These are phyloP conservation scores for Archaeoteleia sp. DNA, from an alignment of 2,888 invertebrate species.

Conservation along the genomic window DNA sequence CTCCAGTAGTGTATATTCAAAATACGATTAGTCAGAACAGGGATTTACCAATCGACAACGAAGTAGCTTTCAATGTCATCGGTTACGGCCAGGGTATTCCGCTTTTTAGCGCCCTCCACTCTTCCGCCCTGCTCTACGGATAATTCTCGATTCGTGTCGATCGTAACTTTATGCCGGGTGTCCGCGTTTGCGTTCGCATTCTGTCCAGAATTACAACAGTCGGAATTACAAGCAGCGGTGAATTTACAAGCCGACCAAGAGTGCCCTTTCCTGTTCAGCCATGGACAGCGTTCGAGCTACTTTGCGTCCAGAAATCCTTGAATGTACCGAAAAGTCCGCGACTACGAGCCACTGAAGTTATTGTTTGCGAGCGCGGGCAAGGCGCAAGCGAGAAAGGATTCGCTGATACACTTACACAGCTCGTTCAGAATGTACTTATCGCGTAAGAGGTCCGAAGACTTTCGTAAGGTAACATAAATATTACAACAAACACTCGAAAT, in stretches of 20 bases:
- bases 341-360: constrained; percentile 38
- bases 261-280: constrained; percentile 72
- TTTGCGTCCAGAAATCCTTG: constrained; percentile 59
- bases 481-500: too few relatives aligned
- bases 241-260: constrained; percentile 72
- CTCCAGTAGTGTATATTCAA: constrained; percentile 32
- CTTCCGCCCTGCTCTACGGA: constrained; percentile 56
- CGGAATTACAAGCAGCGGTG: constrained; percentile 69
- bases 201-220: constrained; percentile 69
- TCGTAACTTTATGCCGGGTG: constrained; percentile 67
- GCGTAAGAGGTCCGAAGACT: background rate
- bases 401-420: constrained; percentile 12
- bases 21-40: constrained; percentile 36
- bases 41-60: constrained; percentile 61
- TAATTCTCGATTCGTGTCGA: constrained; percentile 73
- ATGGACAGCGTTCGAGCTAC: constrained; percentile 53
- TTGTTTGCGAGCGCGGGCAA: constrained; percentile 26
- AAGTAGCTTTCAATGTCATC: constrained; percentile 73
- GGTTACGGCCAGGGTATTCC: constrained; percentile 62
- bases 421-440: constrained; percentile 10
- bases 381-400: constrained; percentile 7
- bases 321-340: constrained; percentile 60
- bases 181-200: constrained; percentile 60
- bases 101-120: constrained; percentile 56
- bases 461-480: constrained; percentile 1